These are phyloP conservation scores for Macaria notata DNA, from an alignment of 2,888 invertebrate genomes.

Conservation along the genomic window DNA sequence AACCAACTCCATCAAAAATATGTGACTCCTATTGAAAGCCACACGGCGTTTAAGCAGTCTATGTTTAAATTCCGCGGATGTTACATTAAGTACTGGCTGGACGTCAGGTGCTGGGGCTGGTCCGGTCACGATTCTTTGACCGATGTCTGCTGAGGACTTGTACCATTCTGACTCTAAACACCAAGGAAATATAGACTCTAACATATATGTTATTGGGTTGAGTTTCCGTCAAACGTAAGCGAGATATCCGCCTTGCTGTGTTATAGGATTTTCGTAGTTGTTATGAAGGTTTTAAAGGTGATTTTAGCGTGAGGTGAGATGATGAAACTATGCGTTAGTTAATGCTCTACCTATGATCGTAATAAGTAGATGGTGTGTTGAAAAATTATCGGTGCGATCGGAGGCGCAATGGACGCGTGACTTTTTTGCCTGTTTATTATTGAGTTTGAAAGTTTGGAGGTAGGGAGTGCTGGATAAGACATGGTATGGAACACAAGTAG, in stretches of 20 bases:
- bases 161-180: constrained; percentile 35
- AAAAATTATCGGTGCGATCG: constrained; percentile 81
- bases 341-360: constrained; percentile 79
- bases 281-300: constrained; percentile 14
- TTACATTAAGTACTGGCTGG: constrained; percentile 72
- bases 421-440: constrained; percentile 79
- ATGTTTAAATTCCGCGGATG: constrained; percentile 59
- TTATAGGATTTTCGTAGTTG: constrained; percentile 34
- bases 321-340: constrained; percentile 69
- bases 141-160: constrained; percentile 70
- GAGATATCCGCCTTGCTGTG: constrained; percentile 23
- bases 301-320: constrained; percentile 41
- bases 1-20: constrained; percentile 4
- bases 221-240: constrained; percentile 25
- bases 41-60: constrained; percentile 58
- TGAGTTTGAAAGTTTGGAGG: constrained; percentile 57
- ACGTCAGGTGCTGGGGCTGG: constrained; percentile 78
- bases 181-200: constrained; percentile 43
- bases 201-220: neutral
- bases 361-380: constrained; percentile 82
- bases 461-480: constrained; percentile 47
- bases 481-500: neutral
- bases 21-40: constrained; percentile 29
- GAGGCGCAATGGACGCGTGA: constrained; percentile 77
- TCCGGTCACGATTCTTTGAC: constrained; percentile 79